Evolutionary conservation across 2,797 vertebrate genomes (phyloP), one percentile per base, ranked within the genome.

Genomic region (Phalloptychus januarius): DNA sequence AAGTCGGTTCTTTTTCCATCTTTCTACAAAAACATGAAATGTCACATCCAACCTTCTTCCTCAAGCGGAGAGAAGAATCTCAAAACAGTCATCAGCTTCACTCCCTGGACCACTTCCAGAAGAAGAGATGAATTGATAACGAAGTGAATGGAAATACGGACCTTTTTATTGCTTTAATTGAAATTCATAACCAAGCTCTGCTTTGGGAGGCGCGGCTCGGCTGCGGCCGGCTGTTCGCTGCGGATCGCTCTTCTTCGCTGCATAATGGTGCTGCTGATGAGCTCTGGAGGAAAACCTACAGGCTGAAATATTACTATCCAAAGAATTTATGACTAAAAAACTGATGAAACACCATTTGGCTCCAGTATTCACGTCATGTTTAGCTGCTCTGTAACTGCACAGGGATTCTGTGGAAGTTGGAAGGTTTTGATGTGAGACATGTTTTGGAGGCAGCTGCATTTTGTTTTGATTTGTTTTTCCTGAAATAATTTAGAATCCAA

Each of bases 241-340:
- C 25, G 79, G 79, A 79, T 83, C n/a, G 81, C 72, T 83, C 72
- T 73, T n/a, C 76, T 54, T 70, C 36, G 69, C 74, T 73, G 75
- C 72, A 42, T n/a, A 31, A 85, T 82, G 44, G 76, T 87, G 79
- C 45, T 31, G 65, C 50, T 83, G 76, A 89, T 87, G 88, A 83
- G 85, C 87, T 84, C 77, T 78, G n/a, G 72, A 87, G 74, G 42
- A 83, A 79, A 40, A 15, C 72, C 48, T 28, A 25, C 38, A 4
- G 23, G 40, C 67, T 70, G 40, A 70, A 28, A 15, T 42, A 40
- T 42, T 69, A 11, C 65, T 42, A 42, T n/a, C 25, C 11, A 40
- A 42, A 69, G 23, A 69, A 42, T 69, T n/a, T 67, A 42, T 42
- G 10, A 40, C 63, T 1, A 67, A 42, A 67, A 40, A 65, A 13